These are phyloP conservation scores for Schizopygopsis malacanthus DNA, from an alignment of 2,797 vertebrate genomes.

Conservation along the genomic window DNA sequence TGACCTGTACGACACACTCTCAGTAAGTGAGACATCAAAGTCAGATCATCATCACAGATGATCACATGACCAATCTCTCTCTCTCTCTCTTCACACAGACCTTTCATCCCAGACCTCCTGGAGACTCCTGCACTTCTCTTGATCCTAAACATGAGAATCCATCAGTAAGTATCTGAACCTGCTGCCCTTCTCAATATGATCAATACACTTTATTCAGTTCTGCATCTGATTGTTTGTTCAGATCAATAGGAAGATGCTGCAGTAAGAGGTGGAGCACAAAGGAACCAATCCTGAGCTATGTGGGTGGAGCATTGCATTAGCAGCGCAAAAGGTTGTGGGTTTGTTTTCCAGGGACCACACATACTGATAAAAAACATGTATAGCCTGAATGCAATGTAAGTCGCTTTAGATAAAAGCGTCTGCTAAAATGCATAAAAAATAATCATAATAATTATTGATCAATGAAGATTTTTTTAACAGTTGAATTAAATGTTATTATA, in stretches of 20 bases:
- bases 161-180: slow-evolving; percentile 4
- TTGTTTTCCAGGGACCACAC: too few relatives aligned
- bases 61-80: neutral
- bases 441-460: neutral
- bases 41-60: neutral
- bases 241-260: neutral
- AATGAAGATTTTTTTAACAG: neutral
- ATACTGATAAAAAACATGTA: too few relatives aligned
- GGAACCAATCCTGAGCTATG: neutral
- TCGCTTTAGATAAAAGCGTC: too few relatives aligned
- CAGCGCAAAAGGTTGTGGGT: too few relatives aligned
- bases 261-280: neutral
- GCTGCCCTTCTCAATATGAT: neutral
- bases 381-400: too few relatives aligned
- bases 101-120: neutral
- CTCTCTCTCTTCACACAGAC: slow-evolving; percentile 8
- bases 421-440: too few relatives aligned
- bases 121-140: too few relatives aligned
- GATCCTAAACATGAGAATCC: slow-evolving; percentile 10
- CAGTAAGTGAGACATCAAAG: neutral
- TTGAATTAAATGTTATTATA: too few relatives aligned
- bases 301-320: neutral
- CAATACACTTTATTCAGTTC: neutral
- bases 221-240: neutral
- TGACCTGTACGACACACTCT: neutral